A percentile compares a stretch with the other conserved stretches of the same genome.
phyloP scores from a whole-genome alignment of 1,140 invertebrate genomes.

The Acromyrmex echinatior region DNA sequence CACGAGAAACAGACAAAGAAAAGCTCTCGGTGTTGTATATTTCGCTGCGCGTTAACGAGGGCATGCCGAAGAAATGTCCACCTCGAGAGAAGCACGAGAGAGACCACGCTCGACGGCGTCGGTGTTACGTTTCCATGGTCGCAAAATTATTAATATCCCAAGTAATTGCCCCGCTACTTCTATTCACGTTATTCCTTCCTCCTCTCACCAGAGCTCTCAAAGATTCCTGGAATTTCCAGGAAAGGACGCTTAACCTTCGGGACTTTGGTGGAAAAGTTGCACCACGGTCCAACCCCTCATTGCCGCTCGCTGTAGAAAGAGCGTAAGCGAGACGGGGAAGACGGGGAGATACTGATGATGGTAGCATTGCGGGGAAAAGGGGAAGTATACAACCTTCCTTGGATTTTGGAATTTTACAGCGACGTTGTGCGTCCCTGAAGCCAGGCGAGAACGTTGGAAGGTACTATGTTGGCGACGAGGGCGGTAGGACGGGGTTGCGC shows the following conservation, averaged over 20 bases:
- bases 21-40: slow-evolving; percentile 44
- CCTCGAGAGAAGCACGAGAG: slow-evolving; percentile 33
- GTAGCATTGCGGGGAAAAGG: slow-evolving; percentile 31
- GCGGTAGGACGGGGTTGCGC: slow-evolving; percentile 57
- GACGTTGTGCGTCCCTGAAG: slow-evolving; percentile 74
- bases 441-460: slow-evolving; percentile 67
- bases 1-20: slow-evolving; percentile 26
- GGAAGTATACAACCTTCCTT: slow-evolving; percentile 56
- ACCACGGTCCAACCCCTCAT: slow-evolving; percentile 41
- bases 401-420: slow-evolving; percentile 77
- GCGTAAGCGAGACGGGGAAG: background rate
- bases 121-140: slow-evolving; percentile 56
- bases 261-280: slow-evolving; percentile 76
- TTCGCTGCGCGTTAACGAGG: slow-evolving; percentile 61
- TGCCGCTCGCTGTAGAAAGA: slow-evolving; percentile 36
- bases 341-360: slow-evolving; percentile 19
- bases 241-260: slow-evolving; percentile 69
- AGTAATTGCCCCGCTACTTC: slow-evolving; percentile 70
- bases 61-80: slow-evolving; percentile 59
- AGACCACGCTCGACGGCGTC: slow-evolving; percentile 37
- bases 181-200: slow-evolving; percentile 69
- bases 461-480: slow-evolving; percentile 71
- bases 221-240: slow-evolving; percentile 73
- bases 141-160: slow-evolving; percentile 74
- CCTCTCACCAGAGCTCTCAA: slow-evolving; percentile 58